Evolutionary conservation across 2,113 vertebrate species (phyloP).

Genomic region (Poeciliopsis turrubarensis): DNA sequence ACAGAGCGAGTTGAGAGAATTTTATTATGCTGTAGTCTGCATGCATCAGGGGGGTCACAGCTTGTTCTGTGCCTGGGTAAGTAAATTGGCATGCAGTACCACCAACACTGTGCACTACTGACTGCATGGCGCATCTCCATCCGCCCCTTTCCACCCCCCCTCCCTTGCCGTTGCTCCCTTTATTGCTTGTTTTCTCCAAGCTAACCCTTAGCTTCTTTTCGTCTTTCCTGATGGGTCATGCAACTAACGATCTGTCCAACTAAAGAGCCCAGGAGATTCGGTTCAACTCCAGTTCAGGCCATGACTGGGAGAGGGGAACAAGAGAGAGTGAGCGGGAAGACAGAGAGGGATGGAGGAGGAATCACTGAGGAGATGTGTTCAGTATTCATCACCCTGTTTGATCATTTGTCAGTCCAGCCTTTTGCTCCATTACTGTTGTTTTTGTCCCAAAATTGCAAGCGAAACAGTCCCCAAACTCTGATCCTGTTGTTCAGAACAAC

Average conservation of each 20-base stretch:
- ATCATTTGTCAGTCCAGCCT: slow-evolving; percentile 40
- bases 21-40: slow-evolving; percentile 38
- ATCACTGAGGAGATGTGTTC: slow-evolving; percentile 13
- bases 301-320: slow-evolving; percentile 43
- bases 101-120: slow-evolving; percentile 26
- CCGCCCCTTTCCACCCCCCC: neutral
- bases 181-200: slow-evolving; percentile 38
- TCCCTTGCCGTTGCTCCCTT: slow-evolving; percentile 29
- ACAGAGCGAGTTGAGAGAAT: slow-evolving; percentile 25
- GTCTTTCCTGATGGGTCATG: slow-evolving; percentile 71
- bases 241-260: slow-evolving; percentile 77
- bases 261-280: slow-evolving; percentile 65
- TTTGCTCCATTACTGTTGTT: slow-evolving; percentile 32
- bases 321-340: slow-evolving; percentile 29
- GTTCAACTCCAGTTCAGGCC: slow-evolving; percentile 80
- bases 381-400: slow-evolving; percentile 37
- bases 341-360: slow-evolving; percentile 17
- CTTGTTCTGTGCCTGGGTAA: slow-evolving; percentile 51
- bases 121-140: slow-evolving; percentile 48
- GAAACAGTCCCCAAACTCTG: slow-evolving; percentile 9
- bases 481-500: neutral
- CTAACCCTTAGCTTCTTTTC: slow-evolving; percentile 51
- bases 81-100: slow-evolving; percentile 63
- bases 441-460: slow-evolving; percentile 5
- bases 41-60: slow-evolving; percentile 43